phyloP scores from a whole-genome alignment of 2,797 vertebrate species.

The Oophaga sylvatica region DNA sequence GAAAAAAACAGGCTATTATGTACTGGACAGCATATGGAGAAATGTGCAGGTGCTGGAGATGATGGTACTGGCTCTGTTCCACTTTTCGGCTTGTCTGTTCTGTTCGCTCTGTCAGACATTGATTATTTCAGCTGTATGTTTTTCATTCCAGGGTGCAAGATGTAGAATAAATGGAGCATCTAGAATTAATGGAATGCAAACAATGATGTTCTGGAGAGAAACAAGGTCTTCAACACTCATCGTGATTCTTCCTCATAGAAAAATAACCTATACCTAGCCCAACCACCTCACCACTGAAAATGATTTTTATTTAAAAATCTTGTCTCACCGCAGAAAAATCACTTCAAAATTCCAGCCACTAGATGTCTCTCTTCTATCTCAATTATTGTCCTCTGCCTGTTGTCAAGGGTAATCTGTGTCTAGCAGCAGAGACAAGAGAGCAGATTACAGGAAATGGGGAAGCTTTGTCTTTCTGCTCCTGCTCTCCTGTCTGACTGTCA shows the following conservation, averaged over 20 bases:
- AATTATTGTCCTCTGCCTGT: too few species aligned
- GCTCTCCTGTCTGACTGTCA: too few species aligned
- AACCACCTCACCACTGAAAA: neutral
- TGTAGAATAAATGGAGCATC: neutral
- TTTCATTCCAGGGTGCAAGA: slow-evolving; percentile 13
- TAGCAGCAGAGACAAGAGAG: too few species aligned
- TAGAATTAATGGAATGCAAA: neutral
- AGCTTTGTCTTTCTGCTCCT: too few species aligned
- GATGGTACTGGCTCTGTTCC: slow-evolving; percentile 44
- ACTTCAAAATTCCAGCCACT: too few species aligned
- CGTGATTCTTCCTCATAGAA: neutral
- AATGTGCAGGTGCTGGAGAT: slow-evolving; percentile 55
- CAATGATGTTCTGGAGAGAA: neutral
- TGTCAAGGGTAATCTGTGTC: too few species aligned
- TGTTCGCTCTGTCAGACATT: slow-evolving; percentile 20
- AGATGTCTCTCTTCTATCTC: too few species aligned
- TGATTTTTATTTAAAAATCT: too few species aligned
- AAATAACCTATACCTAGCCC: neutral
- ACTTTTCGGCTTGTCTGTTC: slow-evolving; percentile 26
- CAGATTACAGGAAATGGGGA: too few species aligned
- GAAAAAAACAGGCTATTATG: slow-evolving; percentile 47
- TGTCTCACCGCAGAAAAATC: too few species aligned
- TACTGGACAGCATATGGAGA: slow-evolving; percentile 28
- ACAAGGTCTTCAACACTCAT: neutral
- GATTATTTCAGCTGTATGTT: slow-evolving; percentile 32